Evolutionary conservation across 2,113 vertebrate genomes (phyloP).

Genomic region (Sula dactylatra): DNA sequence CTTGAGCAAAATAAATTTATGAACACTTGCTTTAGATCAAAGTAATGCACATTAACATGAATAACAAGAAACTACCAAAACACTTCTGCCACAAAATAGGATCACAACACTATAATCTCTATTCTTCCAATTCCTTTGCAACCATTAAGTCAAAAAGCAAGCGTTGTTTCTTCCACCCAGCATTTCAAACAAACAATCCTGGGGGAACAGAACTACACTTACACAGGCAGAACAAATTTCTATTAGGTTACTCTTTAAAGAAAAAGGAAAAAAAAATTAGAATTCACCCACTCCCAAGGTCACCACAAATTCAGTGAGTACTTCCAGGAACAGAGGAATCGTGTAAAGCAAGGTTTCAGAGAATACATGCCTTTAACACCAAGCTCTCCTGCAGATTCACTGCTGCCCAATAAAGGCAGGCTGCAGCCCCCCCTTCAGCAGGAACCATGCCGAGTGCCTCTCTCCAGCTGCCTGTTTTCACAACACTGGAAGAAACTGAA

Average conservation of each 20-base stretch:
- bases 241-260: background rate
- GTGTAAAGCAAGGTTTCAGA: background rate
- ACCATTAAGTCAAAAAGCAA: background rate
- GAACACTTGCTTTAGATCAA: background rate
- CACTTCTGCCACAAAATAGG: background rate
- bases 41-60: background rate
- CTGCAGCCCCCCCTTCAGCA: background rate
- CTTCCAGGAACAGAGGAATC: background rate
- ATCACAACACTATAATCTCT: background rate
- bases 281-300: background rate
- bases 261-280: background rate
- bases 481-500: background rate
- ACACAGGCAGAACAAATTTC: background rate
- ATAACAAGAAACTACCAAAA: background rate
- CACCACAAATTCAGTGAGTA: background rate
- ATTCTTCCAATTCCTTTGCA: background rate
- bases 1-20: background rate
- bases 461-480: background rate
- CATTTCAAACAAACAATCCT: background rate
- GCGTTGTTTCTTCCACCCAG: background rate
- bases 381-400: background rate
- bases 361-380: background rate
- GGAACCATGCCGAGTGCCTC: background rate
- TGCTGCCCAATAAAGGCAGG: background rate
- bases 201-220: background rate